These are phyloP conservation scores for Eudasyphora cyanicolor DNA, from an alignment of 2,888 invertebrate genomes.

Conservation along the genomic window DNA sequence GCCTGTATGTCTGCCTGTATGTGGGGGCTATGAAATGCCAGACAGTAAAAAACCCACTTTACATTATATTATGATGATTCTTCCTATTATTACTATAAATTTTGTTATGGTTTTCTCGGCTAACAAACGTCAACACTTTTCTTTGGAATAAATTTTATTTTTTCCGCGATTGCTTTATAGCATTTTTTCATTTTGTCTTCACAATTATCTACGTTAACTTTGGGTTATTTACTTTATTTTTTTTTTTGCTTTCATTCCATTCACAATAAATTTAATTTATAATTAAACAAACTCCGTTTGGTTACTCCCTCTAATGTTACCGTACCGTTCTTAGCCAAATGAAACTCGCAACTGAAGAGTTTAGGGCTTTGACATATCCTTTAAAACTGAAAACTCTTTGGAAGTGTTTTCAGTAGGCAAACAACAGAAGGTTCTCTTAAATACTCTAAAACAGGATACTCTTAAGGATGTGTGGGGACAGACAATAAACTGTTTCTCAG, in stretches of 20 bases:
- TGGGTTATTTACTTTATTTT: background rate
- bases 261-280: conserved; percentile 17
- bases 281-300: background rate
- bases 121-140: background rate
- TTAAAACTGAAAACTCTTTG: conserved; percentile 13
- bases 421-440: conserved; percentile 23
- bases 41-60: conserved; percentile 13
- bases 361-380: conserved; percentile 23
- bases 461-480: conserved; percentile 7
- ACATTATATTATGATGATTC: background rate
- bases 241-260: background rate
- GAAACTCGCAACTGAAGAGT: conserved; percentile 54
- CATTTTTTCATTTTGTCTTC: background rate
- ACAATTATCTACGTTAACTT: background rate
- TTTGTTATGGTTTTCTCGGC: conserved; percentile 9
- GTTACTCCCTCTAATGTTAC: background rate
- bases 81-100: background rate
- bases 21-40: background rate
- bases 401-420: background rate
- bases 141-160: background rate
- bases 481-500: background rate
- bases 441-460: conserved; percentile 16
- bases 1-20: too few relatives aligned
- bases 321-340: conserved; percentile 51
- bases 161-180: background rate